Evolutionary conservation across 2,888 invertebrate species (phyloP).

Genomic region (Platypus cylindrus): DNA sequence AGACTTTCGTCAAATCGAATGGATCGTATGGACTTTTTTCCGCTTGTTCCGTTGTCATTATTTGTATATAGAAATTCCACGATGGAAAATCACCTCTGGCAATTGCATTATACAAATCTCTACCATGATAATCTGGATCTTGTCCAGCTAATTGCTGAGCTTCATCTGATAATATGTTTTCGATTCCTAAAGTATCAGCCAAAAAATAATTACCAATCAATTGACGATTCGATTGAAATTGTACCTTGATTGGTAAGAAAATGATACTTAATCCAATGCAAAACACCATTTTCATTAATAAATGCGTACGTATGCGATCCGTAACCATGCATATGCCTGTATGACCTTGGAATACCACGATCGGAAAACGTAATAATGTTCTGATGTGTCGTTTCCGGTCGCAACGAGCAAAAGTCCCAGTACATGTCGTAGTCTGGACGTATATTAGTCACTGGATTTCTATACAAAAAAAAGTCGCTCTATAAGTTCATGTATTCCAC

Average conservation of each 20-base stretch:
- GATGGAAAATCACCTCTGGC: slow-evolving; percentile 55
- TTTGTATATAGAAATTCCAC: slow-evolving; percentile 73
- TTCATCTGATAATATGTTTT: slow-evolving; percentile 54
- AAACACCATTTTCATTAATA: slow-evolving; percentile 55
- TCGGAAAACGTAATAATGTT: slow-evolving; percentile 78
- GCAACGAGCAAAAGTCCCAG: slow-evolving; percentile 84
- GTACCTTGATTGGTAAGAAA: slow-evolving; percentile 71
- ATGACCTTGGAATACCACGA: slow-evolving; percentile 86
- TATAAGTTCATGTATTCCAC: too few relatives aligned
- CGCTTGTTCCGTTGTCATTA: slow-evolving; percentile 77
- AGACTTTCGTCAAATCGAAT: slow-evolving; percentile 86
- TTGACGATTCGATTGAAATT: too few relatives aligned
- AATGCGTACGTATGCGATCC: slow-evolving; percentile 88
- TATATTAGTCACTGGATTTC: slow-evolving; percentile 84
- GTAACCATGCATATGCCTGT: slow-evolving; percentile 60
- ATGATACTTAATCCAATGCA: slow-evolving; percentile 83
- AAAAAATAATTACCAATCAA: too few relatives aligned
- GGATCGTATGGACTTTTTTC: slow-evolving; percentile 71
- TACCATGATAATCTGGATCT: slow-evolving; percentile 79
- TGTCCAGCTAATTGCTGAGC: slow-evolving; percentile 57
- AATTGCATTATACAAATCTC: slow-evolving; percentile 84
- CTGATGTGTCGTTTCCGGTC: slow-evolving; percentile 82
- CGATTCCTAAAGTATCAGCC: slow-evolving; percentile 42
- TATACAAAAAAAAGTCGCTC: slow-evolving; percentile 23
- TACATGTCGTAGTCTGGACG: slow-evolving; percentile 84